Conservation (phyloP, 2,113 vertebrate genomes). For the Pavo muticus region DNA sequence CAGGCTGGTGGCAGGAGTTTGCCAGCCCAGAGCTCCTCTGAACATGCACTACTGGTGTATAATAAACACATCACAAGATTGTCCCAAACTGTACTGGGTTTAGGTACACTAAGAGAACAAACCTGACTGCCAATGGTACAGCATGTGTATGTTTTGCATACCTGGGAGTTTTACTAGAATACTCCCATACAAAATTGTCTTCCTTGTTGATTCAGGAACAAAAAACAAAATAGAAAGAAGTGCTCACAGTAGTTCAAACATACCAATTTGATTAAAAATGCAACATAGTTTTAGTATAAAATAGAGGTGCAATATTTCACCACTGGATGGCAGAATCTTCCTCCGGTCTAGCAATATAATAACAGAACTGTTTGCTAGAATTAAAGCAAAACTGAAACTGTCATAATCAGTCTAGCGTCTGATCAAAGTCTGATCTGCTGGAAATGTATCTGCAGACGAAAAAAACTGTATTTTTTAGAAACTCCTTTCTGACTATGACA, state of each 20-base stretch:
- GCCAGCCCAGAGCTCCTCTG: fast-evolving
- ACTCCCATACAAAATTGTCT: neutral
- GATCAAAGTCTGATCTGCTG: conserved; percentile 16
- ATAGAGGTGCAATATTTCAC: conserved; percentile 9
- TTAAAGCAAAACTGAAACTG: conserved; percentile 25
- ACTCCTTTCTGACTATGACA: neutral
- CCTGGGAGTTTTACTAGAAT: neutral
- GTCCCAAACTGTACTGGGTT: neutral
- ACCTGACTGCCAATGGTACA: neutral
- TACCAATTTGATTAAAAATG: neutral
- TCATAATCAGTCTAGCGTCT: conserved; percentile 6
- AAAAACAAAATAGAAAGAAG: neutral
- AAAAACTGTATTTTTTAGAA: conserved; percentile 25
- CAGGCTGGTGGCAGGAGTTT: neutral
- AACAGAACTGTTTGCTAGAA: conserved; percentile 32
- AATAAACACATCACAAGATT: neutral
- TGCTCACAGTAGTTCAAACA: neutral
- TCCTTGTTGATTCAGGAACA: neutral
- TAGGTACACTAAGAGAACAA: neutral
- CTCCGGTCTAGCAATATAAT: conserved; percentile 14
- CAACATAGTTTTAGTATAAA: neutral
- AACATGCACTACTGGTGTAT: fast-evolving
- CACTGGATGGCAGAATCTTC: conserved; percentile 70
- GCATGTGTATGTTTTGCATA: fast-evolving
- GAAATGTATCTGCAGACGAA: conserved; percentile 39